Evolutionary conservation across 1,140 invertebrate species (phyloP).

Genomic region (Adelges cooleyi): DNA sequence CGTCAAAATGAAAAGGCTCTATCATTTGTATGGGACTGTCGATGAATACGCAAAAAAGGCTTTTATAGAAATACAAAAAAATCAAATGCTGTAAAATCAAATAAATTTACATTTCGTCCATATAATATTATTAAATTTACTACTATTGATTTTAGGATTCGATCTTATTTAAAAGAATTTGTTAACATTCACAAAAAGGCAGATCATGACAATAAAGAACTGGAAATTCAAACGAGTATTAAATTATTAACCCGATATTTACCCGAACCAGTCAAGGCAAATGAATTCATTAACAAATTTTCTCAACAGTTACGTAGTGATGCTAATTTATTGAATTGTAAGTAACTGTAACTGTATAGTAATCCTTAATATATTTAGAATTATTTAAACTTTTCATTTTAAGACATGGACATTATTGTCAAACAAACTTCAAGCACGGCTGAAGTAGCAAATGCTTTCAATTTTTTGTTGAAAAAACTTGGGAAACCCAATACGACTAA

Average conservation of each 20-base stretch:
- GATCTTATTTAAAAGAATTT: conserved; percentile 73
- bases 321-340: conserved; percentile 49
- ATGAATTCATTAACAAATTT: conserved; percentile 84
- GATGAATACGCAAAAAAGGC: conserved; percentile 92
- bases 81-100: conserved; percentile 58
- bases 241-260: conserved; percentile 56
- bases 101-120: no score
- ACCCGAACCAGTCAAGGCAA: conserved; percentile 85
- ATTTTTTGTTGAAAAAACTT: conserved; percentile 79
- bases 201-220: conserved; percentile 47
- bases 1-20: conserved; percentile 88
- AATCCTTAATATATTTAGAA: no score
- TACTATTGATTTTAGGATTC: conserved; percentile 48
- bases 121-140: no score
- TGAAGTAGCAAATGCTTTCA: conserved; percentile 68
- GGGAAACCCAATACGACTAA: conserved; percentile 89
- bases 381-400: neutral
- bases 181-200: conserved; percentile 64
- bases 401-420: conserved; percentile 72
- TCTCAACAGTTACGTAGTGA: conserved; percentile 70
- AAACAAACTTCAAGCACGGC: conserved; percentile 79
- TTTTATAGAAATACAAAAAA: conserved; percentile 89
- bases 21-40: conserved; percentile 80
- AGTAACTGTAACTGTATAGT: no score
- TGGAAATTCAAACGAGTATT: conserved; percentile 53